Evolutionary conservation across 1,140 invertebrate species (phyloP).

Genomic region (Telenomus remus): DNA sequence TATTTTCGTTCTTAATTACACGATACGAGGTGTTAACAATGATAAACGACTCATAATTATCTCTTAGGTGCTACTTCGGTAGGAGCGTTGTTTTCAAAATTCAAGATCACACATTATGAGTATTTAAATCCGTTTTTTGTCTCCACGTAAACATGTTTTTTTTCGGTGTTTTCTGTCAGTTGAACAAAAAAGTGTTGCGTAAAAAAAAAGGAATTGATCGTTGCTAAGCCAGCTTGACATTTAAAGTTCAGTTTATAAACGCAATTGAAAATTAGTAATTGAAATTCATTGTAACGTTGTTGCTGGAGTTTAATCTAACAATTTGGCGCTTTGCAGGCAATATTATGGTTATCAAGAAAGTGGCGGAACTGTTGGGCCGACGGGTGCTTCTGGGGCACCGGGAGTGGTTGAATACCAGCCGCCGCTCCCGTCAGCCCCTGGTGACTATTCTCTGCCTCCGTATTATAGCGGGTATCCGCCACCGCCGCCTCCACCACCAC

Average conservation of each 20-base stretch:
- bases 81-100: too few species aligned
- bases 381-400: conserved; percentile 61
- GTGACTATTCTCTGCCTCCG: conserved; percentile 68
- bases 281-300: neutral
- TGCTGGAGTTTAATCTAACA: neutral
- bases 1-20: too few species aligned
- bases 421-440: conserved; percentile 67
- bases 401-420: conserved; percentile 71
- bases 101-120: too few species aligned
- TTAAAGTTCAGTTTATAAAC: neutral
- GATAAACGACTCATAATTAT: too few species aligned
- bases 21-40: too few species aligned
- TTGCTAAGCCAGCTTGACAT: neutral
- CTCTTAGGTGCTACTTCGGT: too few species aligned
- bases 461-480: conserved; percentile 78
- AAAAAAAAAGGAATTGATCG: too few species aligned
- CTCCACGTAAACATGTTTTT: too few species aligned
- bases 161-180: too few species aligned
- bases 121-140: too few species aligned
- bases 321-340: conserved; percentile 60
- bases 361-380: conserved; percentile 65
- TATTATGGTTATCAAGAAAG: conserved; percentile 71
- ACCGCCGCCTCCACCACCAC: conserved; percentile 83
- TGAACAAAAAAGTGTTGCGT: too few species aligned
- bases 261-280: neutral